Conservation (phyloP, 2,888 invertebrate species). For the Podotricha telesiphe region DNA sequence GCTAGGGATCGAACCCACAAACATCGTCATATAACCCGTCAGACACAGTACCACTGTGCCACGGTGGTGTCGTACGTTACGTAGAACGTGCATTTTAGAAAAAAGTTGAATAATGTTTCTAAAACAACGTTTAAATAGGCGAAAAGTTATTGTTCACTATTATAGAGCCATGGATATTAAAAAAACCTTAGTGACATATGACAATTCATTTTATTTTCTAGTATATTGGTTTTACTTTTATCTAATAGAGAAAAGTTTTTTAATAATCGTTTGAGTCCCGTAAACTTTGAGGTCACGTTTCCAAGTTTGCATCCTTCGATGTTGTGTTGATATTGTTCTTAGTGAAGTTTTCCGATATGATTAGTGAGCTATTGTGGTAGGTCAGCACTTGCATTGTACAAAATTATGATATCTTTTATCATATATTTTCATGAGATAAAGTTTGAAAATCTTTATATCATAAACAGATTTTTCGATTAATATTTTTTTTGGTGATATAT, state of each 20-base stretch:
- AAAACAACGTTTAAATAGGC: no score
- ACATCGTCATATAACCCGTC: no score
- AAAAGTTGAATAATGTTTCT: no score
- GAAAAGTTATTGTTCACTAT: no score
- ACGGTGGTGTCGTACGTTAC: no score
- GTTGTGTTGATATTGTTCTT: slow-evolving; percentile 33
- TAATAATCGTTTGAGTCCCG: slow-evolving; percentile 44
- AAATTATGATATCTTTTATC: neutral
- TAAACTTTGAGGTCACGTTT: slow-evolving; percentile 40
- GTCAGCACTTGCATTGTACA: neutral
- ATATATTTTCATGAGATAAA: neutral
- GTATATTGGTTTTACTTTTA: slow-evolving; percentile 38
- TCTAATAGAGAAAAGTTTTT: slow-evolving; percentile 45
- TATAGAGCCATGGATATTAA: no score
- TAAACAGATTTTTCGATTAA: no score
- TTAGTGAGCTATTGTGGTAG: neutral
- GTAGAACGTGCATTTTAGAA: no score
- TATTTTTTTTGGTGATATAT: no score
- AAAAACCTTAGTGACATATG: neutral
- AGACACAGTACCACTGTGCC: no score
- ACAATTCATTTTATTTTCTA: slow-evolving; percentile 20
- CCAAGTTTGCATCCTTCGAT: slow-evolving; percentile 35
- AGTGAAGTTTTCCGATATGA: slow-evolving; percentile 8
- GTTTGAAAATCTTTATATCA: no score
- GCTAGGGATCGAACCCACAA: no score